Conservation (phyloP, 2,888 invertebrate species). For the Chymomyza procnemis region DNA sequence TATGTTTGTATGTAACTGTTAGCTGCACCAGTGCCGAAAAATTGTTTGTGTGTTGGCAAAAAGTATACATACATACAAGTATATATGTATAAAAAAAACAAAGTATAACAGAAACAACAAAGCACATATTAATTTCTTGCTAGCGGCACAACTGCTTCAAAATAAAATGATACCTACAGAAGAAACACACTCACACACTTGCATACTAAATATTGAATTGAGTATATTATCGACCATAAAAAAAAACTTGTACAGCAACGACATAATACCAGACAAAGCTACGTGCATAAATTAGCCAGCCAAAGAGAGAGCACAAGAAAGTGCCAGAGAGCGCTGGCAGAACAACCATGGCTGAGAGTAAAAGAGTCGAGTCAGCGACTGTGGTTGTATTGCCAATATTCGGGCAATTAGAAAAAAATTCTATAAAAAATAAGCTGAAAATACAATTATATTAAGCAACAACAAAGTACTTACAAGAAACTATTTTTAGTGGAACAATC, state of each 20-base stretch:
- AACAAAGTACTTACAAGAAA: not conserved
- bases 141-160: not conserved
- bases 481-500: not conserved
- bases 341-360: constrained; percentile 15
- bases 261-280: constrained; percentile 22
- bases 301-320: constrained; percentile 11
- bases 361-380: constrained; percentile 5
- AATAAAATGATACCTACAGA: constrained; percentile 1
- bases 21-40: constrained; percentile 34
- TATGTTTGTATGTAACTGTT: constrained; percentile 2
- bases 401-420: constrained; percentile 45
- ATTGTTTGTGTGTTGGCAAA: not conserved
- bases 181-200: constrained; percentile 1
- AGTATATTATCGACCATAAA: constrained; percentile 48
- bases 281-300: constrained; percentile 57
- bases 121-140: constrained; percentile 8
- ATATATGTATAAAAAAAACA: constrained; percentile 21
- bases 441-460: constrained; percentile 21
- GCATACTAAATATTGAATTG: constrained; percentile 42
- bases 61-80: no score
- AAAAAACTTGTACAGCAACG: constrained; percentile 43
- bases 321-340: constrained; percentile 15
- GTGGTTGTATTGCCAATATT: constrained; percentile 22
- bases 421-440: constrained; percentile 32
- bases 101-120: no score